Conservation (phyloP, 2,888 invertebrate genomes). For the Escarpia spicata region DNA sequence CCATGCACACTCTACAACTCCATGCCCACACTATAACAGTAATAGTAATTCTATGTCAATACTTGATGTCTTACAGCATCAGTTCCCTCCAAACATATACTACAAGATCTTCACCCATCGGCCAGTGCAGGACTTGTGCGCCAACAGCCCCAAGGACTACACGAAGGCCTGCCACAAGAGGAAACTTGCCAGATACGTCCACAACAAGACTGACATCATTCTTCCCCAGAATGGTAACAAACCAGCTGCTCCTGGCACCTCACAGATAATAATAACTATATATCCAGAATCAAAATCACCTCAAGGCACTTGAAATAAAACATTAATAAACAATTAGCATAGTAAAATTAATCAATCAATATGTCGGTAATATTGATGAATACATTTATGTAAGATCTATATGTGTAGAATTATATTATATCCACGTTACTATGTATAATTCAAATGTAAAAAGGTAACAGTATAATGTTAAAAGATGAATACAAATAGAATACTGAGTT, state of each 20-base stretch:
- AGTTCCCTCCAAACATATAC: conserved; percentile 65
- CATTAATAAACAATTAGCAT: not conserved
- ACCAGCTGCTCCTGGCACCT: too few species aligned
- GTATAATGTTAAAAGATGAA: not conserved
- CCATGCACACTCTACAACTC: not conserved
- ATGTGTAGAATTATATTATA: not conserved
- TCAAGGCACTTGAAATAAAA: too few species aligned
- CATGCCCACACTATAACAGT: not conserved
- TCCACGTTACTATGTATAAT: not conserved
- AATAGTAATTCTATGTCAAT: too few species aligned
- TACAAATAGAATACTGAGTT: too few species aligned
- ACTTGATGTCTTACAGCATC: conserved; percentile 49
- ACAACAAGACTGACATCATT: conserved; percentile 47
- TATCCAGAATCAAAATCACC: too few species aligned
- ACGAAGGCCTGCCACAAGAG: conserved; percentile 54
- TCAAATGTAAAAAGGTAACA: not conserved
- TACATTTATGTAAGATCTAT: not conserved
- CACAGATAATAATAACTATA: too few species aligned
- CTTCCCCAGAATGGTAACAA: not conserved
- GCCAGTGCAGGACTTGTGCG: conserved; percentile 63
- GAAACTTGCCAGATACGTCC: conserved; percentile 51
- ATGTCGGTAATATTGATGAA: not conserved
- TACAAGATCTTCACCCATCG: conserved; percentile 66
- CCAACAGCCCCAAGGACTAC: conserved; percentile 65
- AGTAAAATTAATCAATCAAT: not conserved